Evolutionary conservation across 1,140 invertebrate genomes (phyloP).

Genomic region (Drosophila subobscura): DNA sequence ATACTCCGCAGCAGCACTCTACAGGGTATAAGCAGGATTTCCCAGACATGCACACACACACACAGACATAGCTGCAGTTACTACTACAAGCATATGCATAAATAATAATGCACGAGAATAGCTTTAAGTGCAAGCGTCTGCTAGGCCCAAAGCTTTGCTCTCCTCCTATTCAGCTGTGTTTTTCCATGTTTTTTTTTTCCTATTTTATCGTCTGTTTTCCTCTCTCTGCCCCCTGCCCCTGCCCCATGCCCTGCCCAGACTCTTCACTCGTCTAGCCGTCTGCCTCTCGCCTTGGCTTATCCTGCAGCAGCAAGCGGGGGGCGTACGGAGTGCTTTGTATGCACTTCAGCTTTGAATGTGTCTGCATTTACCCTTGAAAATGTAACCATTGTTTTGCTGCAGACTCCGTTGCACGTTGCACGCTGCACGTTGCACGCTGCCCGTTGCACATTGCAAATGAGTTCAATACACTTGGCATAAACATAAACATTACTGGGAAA

Average conservation of each 20-base stretch:
- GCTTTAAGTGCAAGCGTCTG: conserved; percentile 71
- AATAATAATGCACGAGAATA: conserved; percentile 80
- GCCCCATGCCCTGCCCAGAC: conserved; percentile 30
- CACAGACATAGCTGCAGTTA: conserved; percentile 21
- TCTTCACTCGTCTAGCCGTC: conserved; percentile 56
- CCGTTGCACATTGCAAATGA: conserved; percentile 68
- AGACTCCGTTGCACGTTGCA: conserved; percentile 67
- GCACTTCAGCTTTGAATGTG: conserved; percentile 76
- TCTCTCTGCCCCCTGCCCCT: neutral
- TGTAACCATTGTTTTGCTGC: conserved; percentile 45
- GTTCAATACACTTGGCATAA: conserved; percentile 80
- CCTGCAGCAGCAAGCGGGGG: conserved; percentile 10
- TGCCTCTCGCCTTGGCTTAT: conserved; percentile 44
- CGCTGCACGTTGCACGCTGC: conserved; percentile 47
- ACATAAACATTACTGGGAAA: conserved; percentile 80
- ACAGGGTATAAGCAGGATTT: conserved; percentile 23
- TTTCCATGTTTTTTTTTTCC: no score
- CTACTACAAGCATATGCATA: conserved; percentile 77
- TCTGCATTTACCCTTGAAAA: conserved; percentile 82
- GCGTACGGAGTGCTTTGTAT: conserved; percentile 24
- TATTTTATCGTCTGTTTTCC: conserved; percentile 19
- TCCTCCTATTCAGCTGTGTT: neutral
- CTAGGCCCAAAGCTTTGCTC: conserved; percentile 38
- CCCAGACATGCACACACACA: conserved; percentile 37
- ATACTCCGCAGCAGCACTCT: no score